phyloP scores from a whole-genome alignment of 2,797 vertebrate genomes.

The Threskiornis aethiopicus region DNA sequence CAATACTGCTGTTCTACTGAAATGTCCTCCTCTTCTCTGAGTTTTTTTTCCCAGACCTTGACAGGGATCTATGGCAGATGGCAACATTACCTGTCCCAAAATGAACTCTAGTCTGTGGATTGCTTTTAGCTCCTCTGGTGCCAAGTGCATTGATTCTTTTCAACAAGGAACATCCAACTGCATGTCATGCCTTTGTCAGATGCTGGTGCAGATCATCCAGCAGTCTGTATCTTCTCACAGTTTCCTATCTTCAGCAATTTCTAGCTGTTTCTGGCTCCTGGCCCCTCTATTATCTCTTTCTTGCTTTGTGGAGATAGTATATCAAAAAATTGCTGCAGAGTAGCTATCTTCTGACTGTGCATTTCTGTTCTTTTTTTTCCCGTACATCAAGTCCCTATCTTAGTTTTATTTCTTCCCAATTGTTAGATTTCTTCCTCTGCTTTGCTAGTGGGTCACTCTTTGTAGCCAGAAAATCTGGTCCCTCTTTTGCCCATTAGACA shows the following conservation, averaged over 20 bases:
- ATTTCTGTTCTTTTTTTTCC: slow-evolving; percentile 42
- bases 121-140: neutral
- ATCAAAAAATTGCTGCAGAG: slow-evolving; percentile 56
- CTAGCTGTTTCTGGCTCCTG: slow-evolving; percentile 17
- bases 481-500: neutral
- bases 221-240: neutral
- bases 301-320: slow-evolving; percentile 48
- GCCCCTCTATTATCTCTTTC: slow-evolving; percentile 26
- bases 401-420: slow-evolving; percentile 10
- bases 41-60: neutral
- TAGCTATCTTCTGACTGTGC: slow-evolving; percentile 26
- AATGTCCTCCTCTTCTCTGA: neutral
- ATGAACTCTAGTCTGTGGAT: neutral
- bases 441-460: neutral
- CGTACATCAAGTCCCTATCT: slow-evolving; percentile 1
- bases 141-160: neutral
- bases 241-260: slow-evolving; percentile 22
- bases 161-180: neutral
- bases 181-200: neutral
- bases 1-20: neutral
- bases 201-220: slow-evolving; percentile 3
- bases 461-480: neutral
- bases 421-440: slow-evolving; percentile 28
- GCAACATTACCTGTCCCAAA: neutral
- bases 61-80: neutral